Base-by-base conservation (phyloP, 2,888 invertebrate species). In the Iphiclides podalirius region DNA sequence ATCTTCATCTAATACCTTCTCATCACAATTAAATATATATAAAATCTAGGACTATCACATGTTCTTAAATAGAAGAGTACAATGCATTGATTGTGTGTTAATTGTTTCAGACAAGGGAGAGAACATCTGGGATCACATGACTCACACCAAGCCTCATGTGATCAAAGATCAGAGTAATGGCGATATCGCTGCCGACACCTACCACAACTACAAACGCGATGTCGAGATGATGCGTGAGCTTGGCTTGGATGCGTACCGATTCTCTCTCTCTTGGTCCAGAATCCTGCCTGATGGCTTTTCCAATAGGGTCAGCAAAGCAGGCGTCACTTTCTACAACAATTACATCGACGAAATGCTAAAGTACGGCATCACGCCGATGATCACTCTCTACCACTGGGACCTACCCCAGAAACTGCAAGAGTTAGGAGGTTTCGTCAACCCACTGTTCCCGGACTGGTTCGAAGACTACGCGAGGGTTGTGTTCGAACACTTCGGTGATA, bases 181-280 rank as follows among this genome's bases (percentile, higher is more conserved):
- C 0, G 90, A 92, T 55, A 79, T 91, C 14, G 83, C 92, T 0
- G 89, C 91, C 57, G 92, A 93, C 57, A 90, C 90, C 4, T 91
- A 92, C 64, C 81, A 92, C 61, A 90, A 86, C 59, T 92, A 90
- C 65, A 76, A 89, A 60, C 89, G 92, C 1, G 90, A 91, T 57
- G 72, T 90, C 0, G 56, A 77, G 55, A 77, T 90, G 70, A 49
- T 90, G 0, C 79, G 75, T 35, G 75, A 76, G 41, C 55, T 90
- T 1, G 84, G 84, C 0, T 87, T 88, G 0, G 71, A 90, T 37
- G 88, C 86, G 57, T 91, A 91, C 62, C 75, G 91, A 36, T 91
- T 92, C 61, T 91, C 91, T 1, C 82, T 92, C 50, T 89, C 92
- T 0, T 94, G 94, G 94, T 70, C 92, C 0, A 79, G 94, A 47